Percentiles rank a stretch among this genome's conserved stretches.
Evolutionary conservation across 2,888 invertebrate species (phyloP).

Genomic region (Sepiola atlantica): DNA sequence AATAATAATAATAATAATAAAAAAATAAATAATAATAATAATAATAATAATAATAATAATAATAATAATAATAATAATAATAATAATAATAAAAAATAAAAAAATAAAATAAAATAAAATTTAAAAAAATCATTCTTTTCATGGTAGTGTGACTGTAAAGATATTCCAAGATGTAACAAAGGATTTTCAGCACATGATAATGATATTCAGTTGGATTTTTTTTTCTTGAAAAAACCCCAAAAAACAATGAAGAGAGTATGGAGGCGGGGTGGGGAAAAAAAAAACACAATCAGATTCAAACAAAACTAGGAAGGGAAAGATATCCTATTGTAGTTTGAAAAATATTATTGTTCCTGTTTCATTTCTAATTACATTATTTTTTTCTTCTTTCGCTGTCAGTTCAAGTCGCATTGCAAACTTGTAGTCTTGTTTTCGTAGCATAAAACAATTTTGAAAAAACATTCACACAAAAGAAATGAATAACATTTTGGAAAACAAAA

Average conservation of each 20-base stretch:
- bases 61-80: too few species aligned
- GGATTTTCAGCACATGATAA: background rate
- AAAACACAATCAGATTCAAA: background rate
- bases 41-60: too few species aligned
- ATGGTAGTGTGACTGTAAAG: too few species aligned
- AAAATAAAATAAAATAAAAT: too few species aligned
- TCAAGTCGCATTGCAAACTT: background rate
- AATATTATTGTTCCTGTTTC: background rate
- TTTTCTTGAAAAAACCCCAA: background rate
- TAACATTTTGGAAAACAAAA: background rate
- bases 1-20: too few species aligned
- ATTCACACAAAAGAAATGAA: background rate
- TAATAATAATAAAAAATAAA: too few species aligned
- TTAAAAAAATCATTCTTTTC: too few species aligned
- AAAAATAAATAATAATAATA: too few species aligned
- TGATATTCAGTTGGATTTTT: background rate
- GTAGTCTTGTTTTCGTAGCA: background rate
- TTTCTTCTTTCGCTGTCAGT: background rate
- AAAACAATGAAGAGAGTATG: background rate
- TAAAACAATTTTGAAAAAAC: background rate
- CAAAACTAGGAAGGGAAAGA: background rate
- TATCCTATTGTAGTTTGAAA: background rate
- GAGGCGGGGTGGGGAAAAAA: background rate
- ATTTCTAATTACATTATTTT: background rate
- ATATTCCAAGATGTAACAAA: too few species aligned